A percentile compares a stretch with the other conserved stretches of the same genome.
Evolutionary conservation across 2,888 invertebrate genomes (phyloP).

Genomic region (Drosophila paucipuncta): DNA sequence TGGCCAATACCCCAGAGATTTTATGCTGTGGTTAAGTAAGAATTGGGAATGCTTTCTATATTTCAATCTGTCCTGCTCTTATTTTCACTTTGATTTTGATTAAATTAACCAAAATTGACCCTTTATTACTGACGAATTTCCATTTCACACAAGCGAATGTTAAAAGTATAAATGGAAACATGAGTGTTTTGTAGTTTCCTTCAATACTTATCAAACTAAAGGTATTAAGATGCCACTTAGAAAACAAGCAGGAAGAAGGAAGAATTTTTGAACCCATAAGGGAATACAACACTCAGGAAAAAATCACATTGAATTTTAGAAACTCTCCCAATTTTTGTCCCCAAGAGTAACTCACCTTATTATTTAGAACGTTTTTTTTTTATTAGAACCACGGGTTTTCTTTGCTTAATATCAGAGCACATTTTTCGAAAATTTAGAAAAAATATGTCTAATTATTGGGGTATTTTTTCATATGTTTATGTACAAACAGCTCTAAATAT

Average conservation of each 20-base stretch:
- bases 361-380: too few species aligned
- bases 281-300: neutral
- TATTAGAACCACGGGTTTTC: too few species aligned
- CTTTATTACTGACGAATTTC: neutral
- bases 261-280: neutral
- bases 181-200: neutral
- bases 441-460: too few species aligned
- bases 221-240: neutral
- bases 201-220: neutral
- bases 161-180: neutral
- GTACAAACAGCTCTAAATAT: too few species aligned
- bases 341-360: too few species aligned
- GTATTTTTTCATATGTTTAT: too few species aligned
- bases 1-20: slow-evolving; percentile 12
- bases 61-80: slow-evolving; percentile 9
- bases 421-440: too few species aligned
- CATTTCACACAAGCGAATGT: neutral
- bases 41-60: slow-evolving; percentile 1
- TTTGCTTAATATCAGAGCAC: too few species aligned
- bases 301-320: neutral
- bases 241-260: neutral
- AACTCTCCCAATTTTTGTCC: too few species aligned
- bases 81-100: slow-evolving; percentile 5
- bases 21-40: neutral
- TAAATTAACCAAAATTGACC: neutral